Percentiles rank a stretch among this genome's conserved stretches.
Evolutionary conservation across 2,888 invertebrate species (phyloP).

Genomic region (Oscheius sp.): DNA sequence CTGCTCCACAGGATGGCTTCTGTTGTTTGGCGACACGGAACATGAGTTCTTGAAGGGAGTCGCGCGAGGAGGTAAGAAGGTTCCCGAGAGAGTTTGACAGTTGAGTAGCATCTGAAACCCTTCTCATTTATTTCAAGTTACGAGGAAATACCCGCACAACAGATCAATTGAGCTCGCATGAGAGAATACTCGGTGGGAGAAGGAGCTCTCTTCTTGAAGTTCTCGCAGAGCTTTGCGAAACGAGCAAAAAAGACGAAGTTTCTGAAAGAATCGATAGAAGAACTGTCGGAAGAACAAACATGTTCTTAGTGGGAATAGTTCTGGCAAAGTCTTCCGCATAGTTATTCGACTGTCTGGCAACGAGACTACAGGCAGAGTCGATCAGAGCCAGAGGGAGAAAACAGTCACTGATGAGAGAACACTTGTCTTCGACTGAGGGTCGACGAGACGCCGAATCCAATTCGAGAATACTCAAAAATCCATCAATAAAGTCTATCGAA

Average conservation of each 20-base stretch:
- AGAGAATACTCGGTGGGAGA: slow-evolving; percentile 52
- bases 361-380: slow-evolving; percentile 45
- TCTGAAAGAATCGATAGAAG: slow-evolving; percentile 2
- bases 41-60: slow-evolving; percentile 51
- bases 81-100: slow-evolving; percentile 51
- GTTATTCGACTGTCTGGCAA: slow-evolving; percentile 46
- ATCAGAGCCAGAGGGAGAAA: slow-evolving; percentile 50
- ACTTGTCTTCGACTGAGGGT: slow-evolving; percentile 66
- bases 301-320: slow-evolving; percentile 34
- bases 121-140: neutral
- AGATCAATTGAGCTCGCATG: slow-evolving; percentile 47
- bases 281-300: slow-evolving; percentile 30
- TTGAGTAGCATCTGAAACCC: slow-evolving; percentile 44
- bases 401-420: slow-evolving; percentile 49
- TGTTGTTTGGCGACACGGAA: slow-evolving; percentile 58
- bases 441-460: slow-evolving; percentile 42
- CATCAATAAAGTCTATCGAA: slow-evolving; percentile 65
- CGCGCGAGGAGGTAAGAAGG: slow-evolving; percentile 43
- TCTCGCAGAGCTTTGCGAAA: slow-evolving; percentile 42
- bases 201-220: slow-evolving; percentile 43
- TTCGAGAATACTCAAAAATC: slow-evolving; percentile 53
- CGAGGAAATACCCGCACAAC: slow-evolving; percentile 42
- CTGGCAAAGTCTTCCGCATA: slow-evolving; percentile 47
- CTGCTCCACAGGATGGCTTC: slow-evolving; percentile 30
- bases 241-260: slow-evolving; percentile 34